Base-by-base conservation (phyloP, 2,888 invertebrate genomes). In the Psylliodes chrysocephalus region DNA sequence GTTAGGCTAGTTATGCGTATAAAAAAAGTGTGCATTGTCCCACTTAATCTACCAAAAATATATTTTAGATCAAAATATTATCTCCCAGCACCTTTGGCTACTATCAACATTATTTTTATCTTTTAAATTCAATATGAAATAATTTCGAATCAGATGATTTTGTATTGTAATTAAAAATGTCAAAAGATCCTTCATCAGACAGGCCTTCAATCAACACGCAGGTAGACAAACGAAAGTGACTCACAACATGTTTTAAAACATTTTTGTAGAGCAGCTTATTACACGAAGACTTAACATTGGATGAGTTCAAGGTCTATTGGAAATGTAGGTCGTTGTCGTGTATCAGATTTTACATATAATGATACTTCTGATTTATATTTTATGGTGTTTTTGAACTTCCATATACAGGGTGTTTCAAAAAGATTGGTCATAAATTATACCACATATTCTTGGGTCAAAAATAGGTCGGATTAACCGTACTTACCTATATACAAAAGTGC, bases 171-270 rank as follows among this genome's bases (percentile, higher is more conserved):
- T 40, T 40, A 40, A 40, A 40, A 40, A 40, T 40, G 1, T 40
- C 1, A 40, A 40, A 40, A 40, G 40, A n/a, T 6, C 40, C 40
- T 40, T 40, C 40, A n/a, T 2, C 40, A 17, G 14, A 7, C 12
- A 14, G 40, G 7, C 40, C 6, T 40, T 10, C 6, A n/a, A 40
- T n/a, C 40, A 17, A n/a, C 17, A 44, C 15, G 17, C 44, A 44
- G 44, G 12, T 19, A 44, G 44, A 19, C 17, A 44, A 44, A 44
- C 17, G 17, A 44, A 44, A 44, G 17, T 44, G 44, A 44, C 44
- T 44, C 40, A 40, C 40, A 17, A n/a, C 3, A 44, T 17, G 18
- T 44, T 19, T 44, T 17, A 17, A 44, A 18, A 44, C 6, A 6
- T 17, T 44, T 19, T 18, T 19, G 40, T 15, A 12, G 40, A 7